These are phyloP conservation scores for Cryptotis parvus DNA, from an alignment of 2,113 vertebrate genomes.

Conservation along the genomic window DNA sequence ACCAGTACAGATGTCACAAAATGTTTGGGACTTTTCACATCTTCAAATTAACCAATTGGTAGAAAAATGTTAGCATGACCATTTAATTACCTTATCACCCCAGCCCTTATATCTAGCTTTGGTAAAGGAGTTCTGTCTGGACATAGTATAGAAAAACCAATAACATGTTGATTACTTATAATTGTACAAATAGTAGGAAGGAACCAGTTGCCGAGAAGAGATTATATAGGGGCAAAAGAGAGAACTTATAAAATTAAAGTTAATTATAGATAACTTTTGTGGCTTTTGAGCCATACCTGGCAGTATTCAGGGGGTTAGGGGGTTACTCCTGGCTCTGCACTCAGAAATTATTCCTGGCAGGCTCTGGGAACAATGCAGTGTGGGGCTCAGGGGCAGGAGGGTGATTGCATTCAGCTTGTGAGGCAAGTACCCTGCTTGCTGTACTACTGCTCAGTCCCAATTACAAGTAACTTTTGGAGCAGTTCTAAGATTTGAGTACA, in stretches of 20 bases:
- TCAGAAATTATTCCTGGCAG: too few species aligned
- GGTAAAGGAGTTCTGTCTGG: not conserved
- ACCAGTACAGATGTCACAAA: not conserved
- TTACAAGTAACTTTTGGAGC: too few species aligned
- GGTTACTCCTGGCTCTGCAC: too few species aligned
- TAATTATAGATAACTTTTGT: not conserved
- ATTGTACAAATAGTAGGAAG: not conserved
- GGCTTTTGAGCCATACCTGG: too few species aligned
- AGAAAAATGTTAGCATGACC: not conserved
- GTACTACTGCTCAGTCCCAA: too few species aligned
- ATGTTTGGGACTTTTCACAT: not conserved
- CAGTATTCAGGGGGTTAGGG: too few species aligned
- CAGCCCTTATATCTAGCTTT: not conserved
- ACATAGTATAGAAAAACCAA: constrained; percentile 14
- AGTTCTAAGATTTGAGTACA: not conserved
- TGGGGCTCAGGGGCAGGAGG: too few species aligned
- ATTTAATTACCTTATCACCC: not conserved
- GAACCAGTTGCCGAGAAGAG: not conserved
- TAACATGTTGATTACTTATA: not conserved
- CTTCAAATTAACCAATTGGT: not conserved
- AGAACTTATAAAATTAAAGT: constrained; percentile 42
- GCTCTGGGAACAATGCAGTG: too few species aligned
- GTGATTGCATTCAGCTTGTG: too few species aligned
- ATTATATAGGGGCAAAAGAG: not conserved
- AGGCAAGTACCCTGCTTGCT: too few species aligned